Conservation (phyloP, 2,888 invertebrate species). For the Patella caerulea region DNA sequence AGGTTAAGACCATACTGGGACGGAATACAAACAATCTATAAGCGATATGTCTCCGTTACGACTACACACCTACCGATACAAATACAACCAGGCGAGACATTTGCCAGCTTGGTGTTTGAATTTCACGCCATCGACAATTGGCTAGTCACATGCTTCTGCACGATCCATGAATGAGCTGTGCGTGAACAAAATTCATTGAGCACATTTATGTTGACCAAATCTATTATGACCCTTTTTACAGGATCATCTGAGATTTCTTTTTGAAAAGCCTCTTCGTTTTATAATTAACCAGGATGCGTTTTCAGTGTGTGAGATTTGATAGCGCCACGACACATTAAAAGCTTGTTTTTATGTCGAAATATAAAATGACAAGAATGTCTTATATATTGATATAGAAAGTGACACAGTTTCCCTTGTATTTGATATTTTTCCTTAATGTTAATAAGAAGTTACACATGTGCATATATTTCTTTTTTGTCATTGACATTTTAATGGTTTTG, state of each 20-base stretch:
- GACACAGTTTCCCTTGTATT: too few species aligned
- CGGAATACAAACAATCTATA: constrained; percentile 9
- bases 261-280: background rate
- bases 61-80: background rate
- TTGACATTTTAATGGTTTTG: too few species aligned
- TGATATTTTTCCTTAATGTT: too few species aligned
- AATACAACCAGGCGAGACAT: background rate
- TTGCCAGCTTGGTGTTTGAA: constrained; percentile 10
- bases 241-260: background rate
- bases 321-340: too few species aligned
- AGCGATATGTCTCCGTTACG: background rate
- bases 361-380: too few species aligned
- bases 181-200: constrained; percentile 10
- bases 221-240: background rate
- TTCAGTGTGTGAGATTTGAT: too few species aligned
- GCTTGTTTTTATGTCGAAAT: too few species aligned
- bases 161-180: constrained; percentile 5
- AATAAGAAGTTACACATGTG: too few species aligned
- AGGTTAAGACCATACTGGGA: constrained; percentile 7
- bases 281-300: constrained; percentile 1
- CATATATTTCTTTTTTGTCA: too few species aligned
- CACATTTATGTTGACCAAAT: constrained; percentile 9
- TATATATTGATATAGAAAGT: too few species aligned
- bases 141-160: constrained; percentile 1
- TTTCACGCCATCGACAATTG: constrained; percentile 9